Base-by-base conservation (phyloP, 2,888 invertebrate species). In the Gasteruption jaculator region DNA sequence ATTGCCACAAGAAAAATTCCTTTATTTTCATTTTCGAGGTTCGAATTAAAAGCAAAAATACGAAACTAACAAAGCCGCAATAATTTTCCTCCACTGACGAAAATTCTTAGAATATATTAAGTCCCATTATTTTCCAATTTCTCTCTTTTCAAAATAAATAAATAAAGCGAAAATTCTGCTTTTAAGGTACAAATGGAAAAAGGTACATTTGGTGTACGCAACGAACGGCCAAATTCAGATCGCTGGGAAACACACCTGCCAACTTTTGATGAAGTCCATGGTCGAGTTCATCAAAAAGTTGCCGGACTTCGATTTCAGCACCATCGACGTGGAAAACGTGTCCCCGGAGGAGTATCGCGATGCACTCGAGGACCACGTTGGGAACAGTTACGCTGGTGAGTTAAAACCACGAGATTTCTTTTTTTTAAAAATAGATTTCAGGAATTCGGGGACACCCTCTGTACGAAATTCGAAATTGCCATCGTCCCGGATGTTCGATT, bases 201-300 rank as follows among this genome's bases (percentile, higher is more conserved):
- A 81, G 53, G 74, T 83, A 1, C 80, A 83, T 29, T 73, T 91
- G 42, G 72, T 92, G 50, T 91, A 89, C 69, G 85, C 90, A 54
- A 81, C 82, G 8, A 75, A 82, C 45, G 86, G 85, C 0, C 83
- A 83, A 57, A 71, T 74, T 29, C 76, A 79, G 54, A 74, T 80
- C 0, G 83, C 81, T 5, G 90, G 90, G 0, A 73, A 74, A 8
- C 77, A 80, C 46, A 87, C 87, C 5, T 93, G 92, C 53, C 83
- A 81, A 54, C 74, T 91, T 14, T 78, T 86, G 68, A 85, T 87
- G 73, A 80, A 81, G 46, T 82, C 85, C 0, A 70, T 92, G 49
- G 83, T 87, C 35, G 77, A 81, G 52, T 74, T 71, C 41, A 54
- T 78, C 11, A 75, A 74, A 52, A 63, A 63, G 26, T 60, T 73